These are phyloP conservation scores for Cryptotermes secundus DNA, from an alignment of 1,140 invertebrate genomes.

Conservation along the genomic window DNA sequence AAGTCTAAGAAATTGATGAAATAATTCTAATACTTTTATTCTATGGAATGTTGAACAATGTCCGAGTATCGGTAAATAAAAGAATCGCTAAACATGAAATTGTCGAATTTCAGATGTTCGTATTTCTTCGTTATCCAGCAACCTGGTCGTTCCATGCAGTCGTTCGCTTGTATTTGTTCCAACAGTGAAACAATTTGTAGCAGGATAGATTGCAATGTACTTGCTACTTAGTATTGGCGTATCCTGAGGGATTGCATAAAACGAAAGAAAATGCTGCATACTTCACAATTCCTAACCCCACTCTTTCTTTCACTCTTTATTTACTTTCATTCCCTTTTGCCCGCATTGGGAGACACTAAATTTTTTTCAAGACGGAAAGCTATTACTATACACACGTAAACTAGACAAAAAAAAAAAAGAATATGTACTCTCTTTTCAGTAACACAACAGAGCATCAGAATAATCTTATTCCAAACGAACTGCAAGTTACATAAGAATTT, in stretches of 20 bases:
- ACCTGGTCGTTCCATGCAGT: too few species aligned
- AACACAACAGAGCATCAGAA: neutral
- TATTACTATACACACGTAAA: neutral
- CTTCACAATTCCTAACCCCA: slow-evolving; percentile 21
- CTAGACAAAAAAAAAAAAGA: neutral
- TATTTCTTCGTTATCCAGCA: too few species aligned
- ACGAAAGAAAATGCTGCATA: neutral
- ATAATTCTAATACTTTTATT: too few species aligned
- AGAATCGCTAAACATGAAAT: too few species aligned
- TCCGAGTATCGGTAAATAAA: too few species aligned
- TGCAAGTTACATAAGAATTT: too few species aligned
- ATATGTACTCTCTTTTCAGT: neutral
- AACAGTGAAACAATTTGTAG: too few species aligned
- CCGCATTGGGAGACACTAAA: slow-evolving; percentile 10
- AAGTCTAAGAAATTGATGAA: too few species aligned
- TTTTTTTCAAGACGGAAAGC: neutral
- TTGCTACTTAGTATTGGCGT: neutral
- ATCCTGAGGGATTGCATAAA: slow-evolving; percentile 23
- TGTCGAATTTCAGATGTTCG: too few species aligned
- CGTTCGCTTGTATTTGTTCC: too few species aligned
- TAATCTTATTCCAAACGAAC: too few species aligned
- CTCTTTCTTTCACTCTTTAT: slow-evolving; percentile 2
- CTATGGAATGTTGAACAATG: too few species aligned
- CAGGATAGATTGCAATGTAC: neutral
- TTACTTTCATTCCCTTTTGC: neutral